Base-by-base conservation (phyloP, 2,888 invertebrate genomes). In the Endotricha flammealis region DNA sequence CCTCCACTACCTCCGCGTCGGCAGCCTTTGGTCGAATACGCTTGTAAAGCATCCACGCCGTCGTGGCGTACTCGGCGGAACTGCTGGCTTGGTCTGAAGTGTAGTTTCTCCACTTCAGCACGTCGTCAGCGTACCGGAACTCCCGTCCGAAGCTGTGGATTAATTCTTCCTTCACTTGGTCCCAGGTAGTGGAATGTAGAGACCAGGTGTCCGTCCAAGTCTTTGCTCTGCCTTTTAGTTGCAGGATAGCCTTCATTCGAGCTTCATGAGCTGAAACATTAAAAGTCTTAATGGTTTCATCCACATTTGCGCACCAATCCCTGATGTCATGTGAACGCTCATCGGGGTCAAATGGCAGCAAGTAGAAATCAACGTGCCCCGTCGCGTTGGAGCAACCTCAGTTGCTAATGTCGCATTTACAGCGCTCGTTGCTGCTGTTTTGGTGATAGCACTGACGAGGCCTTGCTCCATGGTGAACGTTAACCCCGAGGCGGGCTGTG, bases 31-130 rank as follows among this genome's bases (percentile, higher is more conserved):
- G n/a, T n/a, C n/a, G n/a, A n/a, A n/a, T n/a, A n/a, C 29, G 29
- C 22, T 43, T 46, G 32, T 41, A 46, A 1, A 41, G 36, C 4
- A 39, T 44, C 44, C n/a, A n/a, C n/a, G n/a, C n/a, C n/a, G n/a
- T n/a, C n/a, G n/a, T n/a, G n/a, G n/a, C n/a, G n/a, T n/a, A n/a
- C n/a, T n/a, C n/a, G n/a, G n/a, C n/a, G n/a, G n/a, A n/a, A n/a
- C n/a, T n/a, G n/a, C n/a, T n/a, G n/a, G n/a, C n/a, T n/a, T n/a
- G n/a, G n/a, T n/a, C n/a, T n/a, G n/a, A n/a, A n/a, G n/a, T n/a
- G n/a, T n/a, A n/a, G n/a, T n/a, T n/a, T n/a, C n/a, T n/a, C n/a
- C n/a, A n/a, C n/a, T n/a, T n/a, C n/a, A n/a, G n/a, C n/a, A n/a
- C n/a, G n/a, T n/a, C n/a, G n/a, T n/a, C n/a, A n/a, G n/a, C n/a